Evolutionary conservation across 1,140 invertebrate species (phyloP), one percentile per base, ranked within the genome.

Genomic region (Scaptomyza pallida): DNA sequence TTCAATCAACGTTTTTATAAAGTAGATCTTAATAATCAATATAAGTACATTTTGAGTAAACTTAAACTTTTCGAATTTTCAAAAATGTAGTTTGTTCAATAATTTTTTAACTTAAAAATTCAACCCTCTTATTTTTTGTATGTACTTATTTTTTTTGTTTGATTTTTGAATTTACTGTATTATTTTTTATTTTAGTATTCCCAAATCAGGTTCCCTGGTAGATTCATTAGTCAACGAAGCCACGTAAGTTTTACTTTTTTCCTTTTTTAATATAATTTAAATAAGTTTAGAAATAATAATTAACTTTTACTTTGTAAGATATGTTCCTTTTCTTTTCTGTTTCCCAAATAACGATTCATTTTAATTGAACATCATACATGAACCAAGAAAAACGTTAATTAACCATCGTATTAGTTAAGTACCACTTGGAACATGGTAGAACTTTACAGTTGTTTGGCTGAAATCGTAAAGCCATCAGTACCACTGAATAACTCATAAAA

Each of bases 211-310:
- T 45, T 88, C 75, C 41, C 41, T 90, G 51, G 89, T 90, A 78
- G 85, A 90, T 72, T 90, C 89, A 43, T 59, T 90, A 41, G 73
- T 90, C 41, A 80, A 41, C 60, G 89, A 90, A 78, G 89, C 89
- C 69, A 83, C 89, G 89, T 90, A 89, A 90, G 89, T 90, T 67
- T 5, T 0, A 40, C 26, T 52, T 44, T 51, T 33, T 9, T 47
- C 8, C 17, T 47, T 55, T 43, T 35, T 70, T 17, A 4, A 5
- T 26, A 26, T 4, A 23, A 5, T 26, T 4, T 26, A 5, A 26
- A 26, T 26, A 35, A 35, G 9, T 10, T n/a, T 8, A 2, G n/a
- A n/a, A n/a, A n/a, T n/a, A n/a, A n/a, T n/a, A n/a, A n/a, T n/a
- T n/a, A n/a, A n/a, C n/a, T 35, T 35, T 35, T 51, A 64, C 5